These are phyloP conservation scores for Drosophila rhopaloa DNA, from an alignment of 1,140 invertebrate species.

Conservation along the genomic window DNA sequence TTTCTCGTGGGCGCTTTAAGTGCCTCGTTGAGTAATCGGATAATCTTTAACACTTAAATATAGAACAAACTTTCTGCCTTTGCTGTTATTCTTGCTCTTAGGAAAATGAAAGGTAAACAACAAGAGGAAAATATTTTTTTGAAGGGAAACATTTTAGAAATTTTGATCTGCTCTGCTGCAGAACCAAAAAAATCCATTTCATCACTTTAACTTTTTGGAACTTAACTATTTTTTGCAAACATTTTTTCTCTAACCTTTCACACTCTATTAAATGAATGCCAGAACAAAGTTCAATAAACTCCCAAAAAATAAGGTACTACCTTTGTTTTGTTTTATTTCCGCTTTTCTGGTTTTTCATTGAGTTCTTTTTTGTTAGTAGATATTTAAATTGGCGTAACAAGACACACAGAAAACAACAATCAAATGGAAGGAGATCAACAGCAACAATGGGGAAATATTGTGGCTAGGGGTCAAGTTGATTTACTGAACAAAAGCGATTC, in stretches of 20 bases:
- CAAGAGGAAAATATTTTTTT: neutral
- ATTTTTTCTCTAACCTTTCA: constrained; percentile 48
- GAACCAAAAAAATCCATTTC: constrained; percentile 7
- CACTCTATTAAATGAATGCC: constrained; percentile 42
- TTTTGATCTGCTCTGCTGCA: constrained; percentile 12
- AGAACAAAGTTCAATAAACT: constrained; percentile 70
- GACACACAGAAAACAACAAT: constrained; percentile 40
- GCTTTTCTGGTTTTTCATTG: constrained; percentile 44
- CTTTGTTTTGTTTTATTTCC: constrained; percentile 66
- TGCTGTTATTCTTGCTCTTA: constrained; percentile 16
- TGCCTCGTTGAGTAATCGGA: constrained; percentile 37
- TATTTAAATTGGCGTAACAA: constrained; percentile 73
- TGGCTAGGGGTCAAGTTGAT: constrained; percentile 60
- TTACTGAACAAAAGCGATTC: constrained; percentile 62
- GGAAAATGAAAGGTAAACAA: constrained; percentile 36
- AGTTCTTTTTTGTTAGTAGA: constrained; percentile 19
- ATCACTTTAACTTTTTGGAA: constrained; percentile 7
- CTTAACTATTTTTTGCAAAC: constrained; percentile 13
- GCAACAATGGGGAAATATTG: constrained; percentile 46
- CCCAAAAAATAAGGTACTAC: constrained; percentile 10
- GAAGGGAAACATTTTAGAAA: constrained; percentile 20
- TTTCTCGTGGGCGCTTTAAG: constrained; percentile 16
- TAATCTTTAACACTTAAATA: constrained; percentile 35
- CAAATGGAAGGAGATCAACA: constrained; percentile 15
- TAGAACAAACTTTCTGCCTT: constrained; percentile 26